Base-by-base conservation (phyloP, 1,140 invertebrate genomes). In the Drosophila rhopaloa region DNA sequence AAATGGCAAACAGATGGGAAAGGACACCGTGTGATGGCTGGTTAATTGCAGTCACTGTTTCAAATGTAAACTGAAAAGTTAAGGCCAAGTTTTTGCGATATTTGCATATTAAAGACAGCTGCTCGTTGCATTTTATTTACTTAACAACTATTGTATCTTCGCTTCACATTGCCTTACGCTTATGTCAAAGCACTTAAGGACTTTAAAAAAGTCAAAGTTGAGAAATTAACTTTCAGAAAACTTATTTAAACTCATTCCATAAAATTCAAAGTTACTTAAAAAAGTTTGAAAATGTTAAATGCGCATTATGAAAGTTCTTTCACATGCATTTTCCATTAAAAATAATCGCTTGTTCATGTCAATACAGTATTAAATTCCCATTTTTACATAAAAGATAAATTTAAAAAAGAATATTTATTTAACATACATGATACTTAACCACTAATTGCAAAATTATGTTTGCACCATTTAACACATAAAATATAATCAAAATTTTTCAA, bases 1-100 rank as follows among this genome's bases (percentile, higher is more conserved):
- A 68, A 16, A 83, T 16, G 32, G 50, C 14, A 57, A 44, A 13
- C 11, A 50, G 8, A 65, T 11, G 59, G 44, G n/a, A 38, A 68
- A 47, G 51, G 19, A 76, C 56, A 24, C 59, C 44, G 61, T 50
- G 63, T 75, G 81, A 76, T 67, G 53, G 67, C 60, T 75, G 37
- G 60, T 74, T 89, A 80, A 88, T 88, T 88, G 83, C 57, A 57
- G 32, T 56, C 19, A 37, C 11, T 70, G 46, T 61, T 57, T 71
- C 27, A 62, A 79, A 73, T 68, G 71, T 35, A 65, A 79, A 70
- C 46, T 66, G 41, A 55, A 62, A 76, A 66, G 41, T 70, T 62
- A 27, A 40, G 40, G 7, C 43, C 40, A 67, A 63, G 65, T 80
- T 74, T 38, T 37, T 14, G 16, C 37, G 24, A 24, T 24, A 79